Conservation (phyloP, 1,140 invertebrate genomes). For the Tyrophagus putrescentiae region DNA sequence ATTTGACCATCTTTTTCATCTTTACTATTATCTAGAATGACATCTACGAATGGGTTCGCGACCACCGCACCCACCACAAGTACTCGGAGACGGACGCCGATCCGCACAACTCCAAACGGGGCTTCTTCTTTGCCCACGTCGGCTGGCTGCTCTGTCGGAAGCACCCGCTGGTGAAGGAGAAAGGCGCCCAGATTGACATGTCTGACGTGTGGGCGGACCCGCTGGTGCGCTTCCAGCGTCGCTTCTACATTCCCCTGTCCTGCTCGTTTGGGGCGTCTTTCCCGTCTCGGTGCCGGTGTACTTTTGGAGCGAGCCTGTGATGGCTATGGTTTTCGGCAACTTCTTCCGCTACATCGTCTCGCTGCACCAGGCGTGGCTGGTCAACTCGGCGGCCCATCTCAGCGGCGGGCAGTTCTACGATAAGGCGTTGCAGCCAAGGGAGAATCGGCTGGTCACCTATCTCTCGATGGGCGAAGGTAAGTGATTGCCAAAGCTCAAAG, state of each 20-base stretch:
- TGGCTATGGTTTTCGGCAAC: conserved; percentile 5
- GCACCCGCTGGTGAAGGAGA: conserved; percentile 68
- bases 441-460: conserved; percentile 38
- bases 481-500: neutral
- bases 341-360: conserved; percentile 70
- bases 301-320: conserved; percentile 31
- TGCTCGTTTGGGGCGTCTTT: conserved; percentile 35
- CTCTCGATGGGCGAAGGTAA: conserved; percentile 41
- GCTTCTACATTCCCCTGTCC: conserved; percentile 68
- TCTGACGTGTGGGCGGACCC: conserved; percentile 71
- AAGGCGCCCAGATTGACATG: conserved; percentile 68
- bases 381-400: conserved; percentile 41
- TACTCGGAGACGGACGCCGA: conserved; percentile 90
- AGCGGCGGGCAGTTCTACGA: conserved; percentile 35
- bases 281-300: conserved; percentile 62
- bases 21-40: conserved; percentile 51
- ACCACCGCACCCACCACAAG: conserved; percentile 92
- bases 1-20: no score
- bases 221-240: conserved; percentile 65
- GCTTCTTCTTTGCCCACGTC: conserved; percentile 90
- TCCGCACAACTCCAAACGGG: conserved; percentile 81
- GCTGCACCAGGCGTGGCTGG: conserved; percentile 75
- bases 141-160: conserved; percentile 82
- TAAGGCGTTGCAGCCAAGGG: conserved; percentile 37
- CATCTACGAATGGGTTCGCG: conserved; percentile 80